These are phyloP conservation scores for Illadopsis cleaveri DNA, from an alignment of 2,113 vertebrate species.

Conservation along the genomic window DNA sequence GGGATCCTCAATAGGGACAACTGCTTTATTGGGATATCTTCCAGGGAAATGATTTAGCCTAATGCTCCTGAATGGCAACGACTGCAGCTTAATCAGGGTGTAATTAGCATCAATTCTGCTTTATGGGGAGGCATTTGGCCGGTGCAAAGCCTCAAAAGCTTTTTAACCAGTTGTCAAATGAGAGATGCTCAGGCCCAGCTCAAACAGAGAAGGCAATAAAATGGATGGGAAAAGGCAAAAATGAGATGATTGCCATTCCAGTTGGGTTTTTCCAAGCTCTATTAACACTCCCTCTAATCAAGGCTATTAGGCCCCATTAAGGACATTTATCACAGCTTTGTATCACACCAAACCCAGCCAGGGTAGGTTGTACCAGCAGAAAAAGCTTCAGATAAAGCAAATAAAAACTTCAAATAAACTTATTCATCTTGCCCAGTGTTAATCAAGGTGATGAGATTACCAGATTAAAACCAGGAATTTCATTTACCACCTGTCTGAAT, in stretches of 20 bases:
- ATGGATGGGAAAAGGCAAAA: slow-evolving; percentile 13
- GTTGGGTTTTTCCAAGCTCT: neutral
- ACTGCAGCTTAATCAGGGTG: slow-evolving; percentile 31
- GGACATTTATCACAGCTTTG: neutral
- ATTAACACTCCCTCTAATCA: slow-evolving; percentile 8
- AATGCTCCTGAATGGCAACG: slow-evolving; percentile 28
- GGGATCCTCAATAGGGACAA: slow-evolving; percentile 29
- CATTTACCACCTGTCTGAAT: neutral
- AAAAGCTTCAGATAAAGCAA: neutral
- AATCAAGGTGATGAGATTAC: neutral
- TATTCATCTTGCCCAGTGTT: neutral
- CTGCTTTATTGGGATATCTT: slow-evolving; percentile 33
- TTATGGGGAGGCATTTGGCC: slow-evolving; percentile 51
- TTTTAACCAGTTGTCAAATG: slow-evolving; percentile 32
- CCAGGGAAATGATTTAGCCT: slow-evolving; percentile 58
- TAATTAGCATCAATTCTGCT: slow-evolving; percentile 57
- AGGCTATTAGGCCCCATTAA: neutral
- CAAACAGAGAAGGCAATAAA: slow-evolving; percentile 24
- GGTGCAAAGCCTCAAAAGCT: slow-evolving; percentile 29
- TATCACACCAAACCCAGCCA: neutral
- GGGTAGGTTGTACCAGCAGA: neutral
- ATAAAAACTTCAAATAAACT: neutral
- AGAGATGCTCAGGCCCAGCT: neutral
- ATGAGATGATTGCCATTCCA: slow-evolving; percentile 1
- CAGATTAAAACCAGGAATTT: neutral